These are phyloP conservation scores for Oryzias curvinotus DNA, from an alignment of 2,113 vertebrate genomes.

Conservation along the genomic window DNA sequence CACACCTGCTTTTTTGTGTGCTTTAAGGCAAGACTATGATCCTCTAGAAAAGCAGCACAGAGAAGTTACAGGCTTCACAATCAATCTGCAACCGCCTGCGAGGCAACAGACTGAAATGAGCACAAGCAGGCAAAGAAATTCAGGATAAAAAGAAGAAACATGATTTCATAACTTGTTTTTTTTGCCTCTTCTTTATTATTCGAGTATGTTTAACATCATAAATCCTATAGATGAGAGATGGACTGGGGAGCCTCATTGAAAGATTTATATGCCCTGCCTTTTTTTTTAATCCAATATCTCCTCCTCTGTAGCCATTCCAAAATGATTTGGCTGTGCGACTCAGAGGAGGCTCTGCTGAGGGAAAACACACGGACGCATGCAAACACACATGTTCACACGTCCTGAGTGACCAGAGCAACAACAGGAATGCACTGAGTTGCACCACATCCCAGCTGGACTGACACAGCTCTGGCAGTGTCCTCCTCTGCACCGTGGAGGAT, in stretches of 20 bases:
- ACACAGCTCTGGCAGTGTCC: constrained; percentile 69
- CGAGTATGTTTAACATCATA: constrained; percentile 72
- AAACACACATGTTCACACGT: constrained; percentile 55
- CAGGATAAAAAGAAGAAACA: constrained; percentile 38
- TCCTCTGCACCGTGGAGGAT: constrained; percentile 71
- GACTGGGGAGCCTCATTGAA: constrained; percentile 62
- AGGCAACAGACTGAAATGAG: constrained; percentile 43
- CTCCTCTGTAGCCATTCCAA: constrained; percentile 66
- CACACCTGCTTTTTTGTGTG: constrained; percentile 36
- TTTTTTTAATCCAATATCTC: constrained; percentile 72
- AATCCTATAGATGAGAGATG: constrained; percentile 68
- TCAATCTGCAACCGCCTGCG: constrained; percentile 58
- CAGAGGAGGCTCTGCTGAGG: constrained; percentile 65
- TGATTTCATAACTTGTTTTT: constrained; percentile 58
- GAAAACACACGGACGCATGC: constrained; percentile 36
- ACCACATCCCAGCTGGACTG: constrained; percentile 76
- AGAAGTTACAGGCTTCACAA: constrained; percentile 50
- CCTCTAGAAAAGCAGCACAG: constrained; percentile 55
- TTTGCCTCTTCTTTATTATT: constrained; percentile 60
- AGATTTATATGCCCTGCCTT: constrained; percentile 74
- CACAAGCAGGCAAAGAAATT: constrained; percentile 43
- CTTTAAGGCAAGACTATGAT: constrained; percentile 40
- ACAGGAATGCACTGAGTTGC: constrained; percentile 73
- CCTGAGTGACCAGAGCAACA: constrained; percentile 73
- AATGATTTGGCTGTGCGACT: constrained; percentile 68